Evolutionary conservation across 2,888 invertebrate genomes (phyloP), one percentile per base, ranked within the genome.

Genomic region (Acanthosepion pharaonis): DNA sequence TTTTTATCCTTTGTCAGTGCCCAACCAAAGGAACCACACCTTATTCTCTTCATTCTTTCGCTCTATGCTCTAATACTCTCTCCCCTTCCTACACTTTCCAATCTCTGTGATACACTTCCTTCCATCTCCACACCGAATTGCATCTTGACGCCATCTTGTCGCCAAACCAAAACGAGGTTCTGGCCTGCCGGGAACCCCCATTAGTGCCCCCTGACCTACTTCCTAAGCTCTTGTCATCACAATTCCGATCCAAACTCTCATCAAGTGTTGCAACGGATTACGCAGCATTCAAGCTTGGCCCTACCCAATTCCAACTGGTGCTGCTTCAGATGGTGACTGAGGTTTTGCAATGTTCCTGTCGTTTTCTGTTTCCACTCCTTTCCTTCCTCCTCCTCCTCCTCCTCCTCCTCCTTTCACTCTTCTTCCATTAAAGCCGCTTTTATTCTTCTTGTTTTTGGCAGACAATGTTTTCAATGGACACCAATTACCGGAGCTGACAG

Each of bases 151-250:
- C 78, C 78, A 78, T 78, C n/a, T 78, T 78, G 78, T 78, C 78
- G 78, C 28, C 78, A 28, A 78, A 78, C 28, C 78, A 78, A 78
- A 78, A 28, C n/a, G 78, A 78, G 78, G 78, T 78, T 78, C 78
- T 78, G 78, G 28, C 78, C 78, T 78, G 78, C 78, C 28, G 78
- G 78, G 78, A 78, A 78, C 78, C 78, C 78, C 78, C 78, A 78
- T 78, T 78, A 78, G 78, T 78, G 78, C 78, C 78, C 78, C 78
- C n/a, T 78, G 78, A 78, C 78, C 78, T n/a, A 78, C 78, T 78
- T 78, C 78, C n/a, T 78, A 78, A 78, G 78, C 78, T 28, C 78
- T 78, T 78, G 78, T 78, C 78, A 78, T n/a, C 78, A 78, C 78
- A 78, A 78, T 78, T 78, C 78, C 28, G 78, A 78, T 78, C 78